Base-by-base conservation (phyloP, 2,113 vertebrate genomes). In the Brachyhypopomus occidentalis region DNA sequence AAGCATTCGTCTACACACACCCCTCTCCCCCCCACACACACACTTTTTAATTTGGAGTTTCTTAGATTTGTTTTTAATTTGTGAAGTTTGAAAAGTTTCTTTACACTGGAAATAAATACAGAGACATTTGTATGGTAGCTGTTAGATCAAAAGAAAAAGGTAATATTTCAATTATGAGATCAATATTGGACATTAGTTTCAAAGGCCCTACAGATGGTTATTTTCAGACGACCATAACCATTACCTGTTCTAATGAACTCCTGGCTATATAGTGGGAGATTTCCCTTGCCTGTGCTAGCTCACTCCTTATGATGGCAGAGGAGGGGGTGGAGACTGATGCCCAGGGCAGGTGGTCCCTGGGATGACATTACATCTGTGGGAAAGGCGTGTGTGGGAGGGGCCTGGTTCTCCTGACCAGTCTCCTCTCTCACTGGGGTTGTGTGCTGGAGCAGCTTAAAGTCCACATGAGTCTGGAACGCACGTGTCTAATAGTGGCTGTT, bases 161-260 rank as follows among this genome's bases (percentile, higher is more conserved):
- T 9, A 41, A 70, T 41, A 34, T 70, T 30, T 64, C 48, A n/a
- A 76, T 45, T 12, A 48, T 7, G 38, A 45, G 56, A 79, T 79
- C 77, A 79, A 64, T 73, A 41, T 55, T 60, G 73, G 64, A 81
- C 72, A 60, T 81, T 60, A 75, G 58, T 62, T 75, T 69, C 62
- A 19, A 4, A 38, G 12, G 56, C 67, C 45, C 69, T 56, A 74
- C 63, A 83, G 70, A 79, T 22, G 48, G 73, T 76, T 83, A 85
- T 83, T 77, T 80, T 83, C 74, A 62, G 56, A 81, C 48, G 72
- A 75, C 55, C 55, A 55, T 45, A 75, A 80, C 25, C 63, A 52
- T 80, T 73, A 72, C 78, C 69, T 77, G 77, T 83, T 83, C 83
- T 86, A 83, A 83, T 86, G 75, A 83, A 86, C 77, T 77, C 73